Base-by-base conservation (phyloP, 2,113 vertebrate species). In the Strigops habroptila region DNA sequence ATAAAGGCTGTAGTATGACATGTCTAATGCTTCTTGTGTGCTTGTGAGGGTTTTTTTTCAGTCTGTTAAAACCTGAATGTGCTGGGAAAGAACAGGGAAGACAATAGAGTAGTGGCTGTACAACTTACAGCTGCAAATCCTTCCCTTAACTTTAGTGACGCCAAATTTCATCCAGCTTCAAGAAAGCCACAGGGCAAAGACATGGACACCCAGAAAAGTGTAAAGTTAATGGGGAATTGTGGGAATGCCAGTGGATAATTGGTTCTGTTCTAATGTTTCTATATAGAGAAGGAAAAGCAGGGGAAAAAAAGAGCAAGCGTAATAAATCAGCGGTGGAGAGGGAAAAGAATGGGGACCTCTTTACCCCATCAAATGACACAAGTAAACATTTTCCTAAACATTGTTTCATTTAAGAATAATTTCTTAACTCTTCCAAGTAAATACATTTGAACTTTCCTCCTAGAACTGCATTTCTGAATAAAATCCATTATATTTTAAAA, bases 31-130 rank as follows among this genome's bases (percentile, higher is more conserved):
- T 57, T 79, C 59, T 62, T 55, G 4, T 62, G 17, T 62, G 15
- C 28, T 74, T 64, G 9, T 19, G 17, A 15, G 43, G 14, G 21
- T 0, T 0, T 59, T 12, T 0, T 0, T 59, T 12, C 69, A 80
- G 16, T 14, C 14, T 65, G 21, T 52, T 76, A 43, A 84, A 79
- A 63, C 30, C 25, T 76, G 31, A 21, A 28, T 35, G 9, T 35
- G 14, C 31, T 37, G 19, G 10, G 39, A 49, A 73, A 73, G 46
- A 73, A 43, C 23, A 37, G 19, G 60, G 62, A 79, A 24, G 14
- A 63, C 31, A 10, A 46, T 3, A 49, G 6, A 41, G 44, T 57
- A 78, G 44, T 22, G 77, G n/a, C 39, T 71, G 22, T 28, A 69
- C 13, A 24, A 55, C 48, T 12, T 0, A 0, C 39, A 30, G 57